A percentile compares a stretch with the other conserved stretches of the same genome.
Evolutionary conservation across 2,888 invertebrate species (phyloP).

Genomic region (Rhogogaster chlorosoma): DNA sequence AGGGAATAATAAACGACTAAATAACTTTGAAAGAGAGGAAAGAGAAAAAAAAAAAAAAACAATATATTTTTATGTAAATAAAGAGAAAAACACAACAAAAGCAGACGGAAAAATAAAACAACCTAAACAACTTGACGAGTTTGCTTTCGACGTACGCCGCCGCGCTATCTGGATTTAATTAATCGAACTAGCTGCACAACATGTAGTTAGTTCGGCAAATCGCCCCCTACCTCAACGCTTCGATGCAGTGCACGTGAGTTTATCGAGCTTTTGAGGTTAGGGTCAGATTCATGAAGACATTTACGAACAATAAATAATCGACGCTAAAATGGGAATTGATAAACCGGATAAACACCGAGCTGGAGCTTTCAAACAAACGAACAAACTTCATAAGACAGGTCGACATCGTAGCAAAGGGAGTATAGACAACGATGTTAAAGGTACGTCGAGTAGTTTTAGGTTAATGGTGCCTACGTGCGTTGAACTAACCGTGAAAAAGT

Average conservation of each 20-base stretch:
- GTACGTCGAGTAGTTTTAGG: conserved; percentile 78
- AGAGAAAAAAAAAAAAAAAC: neutral
- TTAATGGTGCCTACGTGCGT: neutral
- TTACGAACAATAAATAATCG: neutral
- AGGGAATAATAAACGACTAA: neutral
- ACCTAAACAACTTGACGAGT: neutral
- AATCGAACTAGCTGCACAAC: neutral
- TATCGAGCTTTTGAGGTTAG: conserved; percentile 2
- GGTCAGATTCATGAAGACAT: neutral
- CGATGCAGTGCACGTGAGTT: neutral
- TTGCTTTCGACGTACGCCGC: neutral
- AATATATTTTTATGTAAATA: neutral
- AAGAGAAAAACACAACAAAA: neutral
- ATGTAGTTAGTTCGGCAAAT: neutral
- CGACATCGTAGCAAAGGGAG: conserved; percentile 95
- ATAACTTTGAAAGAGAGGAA: neutral
- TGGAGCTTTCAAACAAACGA: conserved; percentile 94
- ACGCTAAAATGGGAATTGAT: conserved; percentile 60
- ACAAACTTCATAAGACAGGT: conserved; percentile 96
- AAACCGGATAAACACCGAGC: conserved; percentile 85
- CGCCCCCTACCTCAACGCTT: neutral
- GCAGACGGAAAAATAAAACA: neutral
- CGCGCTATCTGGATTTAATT: neutral
- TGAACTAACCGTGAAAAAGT: neutral
- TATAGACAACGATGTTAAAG: conserved; percentile 88